These are phyloP conservation scores for Cataglyphis hispanica DNA, from an alignment of 1,140 invertebrate species.

Conservation along the genomic window DNA sequence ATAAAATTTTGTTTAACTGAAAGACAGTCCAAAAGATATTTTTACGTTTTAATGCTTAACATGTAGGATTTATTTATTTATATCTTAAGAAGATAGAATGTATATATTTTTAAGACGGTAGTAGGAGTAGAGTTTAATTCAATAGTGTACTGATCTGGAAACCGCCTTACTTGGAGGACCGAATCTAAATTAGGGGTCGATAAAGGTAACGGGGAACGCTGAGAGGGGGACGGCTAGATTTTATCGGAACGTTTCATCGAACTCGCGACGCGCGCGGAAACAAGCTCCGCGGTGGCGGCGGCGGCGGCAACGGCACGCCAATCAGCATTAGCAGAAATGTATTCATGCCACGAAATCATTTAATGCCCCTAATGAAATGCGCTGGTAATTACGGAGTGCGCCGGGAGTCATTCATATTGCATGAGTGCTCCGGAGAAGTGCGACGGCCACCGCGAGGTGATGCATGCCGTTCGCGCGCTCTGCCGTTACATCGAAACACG, in stretches of 20 bases:
- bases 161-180: not conserved
- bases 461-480: constrained; percentile 65
- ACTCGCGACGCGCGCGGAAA: constrained; percentile 21
- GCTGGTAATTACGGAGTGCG: constrained; percentile 80
- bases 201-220: not conserved
- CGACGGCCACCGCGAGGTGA: constrained; percentile 61
- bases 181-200: constrained; percentile 8
- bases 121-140: not conserved
- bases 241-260: constrained; percentile 51
- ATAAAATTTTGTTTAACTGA: not conserved
- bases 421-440: constrained; percentile 71
- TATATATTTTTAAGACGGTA: not conserved
- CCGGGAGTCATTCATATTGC: constrained; percentile 81
- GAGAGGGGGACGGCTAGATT: constrained; percentile 20
- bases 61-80: not conserved
- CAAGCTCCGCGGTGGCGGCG: constrained; percentile 33
- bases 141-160: not conserved
- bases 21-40: not conserved
- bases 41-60: not conserved
- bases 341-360: constrained; percentile 80
- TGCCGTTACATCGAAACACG: constrained; percentile 76
- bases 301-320: constrained; percentile 57
- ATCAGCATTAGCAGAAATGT: constrained; percentile 73
- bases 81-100: not conserved
- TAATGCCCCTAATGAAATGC: constrained; percentile 82